These are phyloP conservation scores for Rhagonycha lutea DNA, from an alignment of 2,888 invertebrate species.

Conservation along the genomic window DNA sequence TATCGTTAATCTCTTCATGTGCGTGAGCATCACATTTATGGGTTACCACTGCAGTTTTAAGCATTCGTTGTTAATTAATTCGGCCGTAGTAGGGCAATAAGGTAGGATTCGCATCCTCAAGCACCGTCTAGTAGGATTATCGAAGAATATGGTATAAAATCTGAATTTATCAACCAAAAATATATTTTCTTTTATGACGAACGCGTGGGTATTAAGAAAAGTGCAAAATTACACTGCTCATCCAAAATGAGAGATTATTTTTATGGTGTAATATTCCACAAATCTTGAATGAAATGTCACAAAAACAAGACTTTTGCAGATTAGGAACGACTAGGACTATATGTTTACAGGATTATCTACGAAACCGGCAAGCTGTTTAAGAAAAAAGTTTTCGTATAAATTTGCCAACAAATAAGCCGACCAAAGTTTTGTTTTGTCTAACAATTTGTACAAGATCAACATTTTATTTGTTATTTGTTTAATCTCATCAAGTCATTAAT, in stretches of 20 bases:
- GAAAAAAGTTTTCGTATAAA: slow-evolving; percentile 28
- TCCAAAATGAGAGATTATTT: background rate
- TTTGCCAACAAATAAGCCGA: slow-evolving; percentile 13
- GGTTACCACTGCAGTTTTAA: too few species aligned
- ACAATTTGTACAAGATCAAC: slow-evolving; percentile 17
- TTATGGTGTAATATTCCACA: background rate
- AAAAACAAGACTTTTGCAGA: slow-evolving; percentile 29
- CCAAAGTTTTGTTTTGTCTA: slow-evolving; percentile 7
- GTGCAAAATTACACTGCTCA: too few species aligned
- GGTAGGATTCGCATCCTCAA: too few species aligned
- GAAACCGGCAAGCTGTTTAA: slow-evolving; percentile 20
- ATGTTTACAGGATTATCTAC: slow-evolving; percentile 31
- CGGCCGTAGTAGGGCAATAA: too few species aligned
- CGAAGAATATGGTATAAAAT: background rate
- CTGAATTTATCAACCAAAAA: background rate
- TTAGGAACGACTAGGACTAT: slow-evolving; percentile 29
- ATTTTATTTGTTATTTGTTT: slow-evolving; percentile 1
- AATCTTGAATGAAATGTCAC: slow-evolving; percentile 17
- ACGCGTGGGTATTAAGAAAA: background rate
- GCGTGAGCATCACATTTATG: too few species aligned
- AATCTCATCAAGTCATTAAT: background rate
- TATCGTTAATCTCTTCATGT: too few species aligned
- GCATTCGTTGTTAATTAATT: too few species aligned
- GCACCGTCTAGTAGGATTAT: too few species aligned
- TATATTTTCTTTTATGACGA: background rate